Percentiles rank a stretch among this genome's conserved stretches.
Conservation (phyloP, 2,888 invertebrate genomes). For the Dolichopus griseipennis region DNA sequence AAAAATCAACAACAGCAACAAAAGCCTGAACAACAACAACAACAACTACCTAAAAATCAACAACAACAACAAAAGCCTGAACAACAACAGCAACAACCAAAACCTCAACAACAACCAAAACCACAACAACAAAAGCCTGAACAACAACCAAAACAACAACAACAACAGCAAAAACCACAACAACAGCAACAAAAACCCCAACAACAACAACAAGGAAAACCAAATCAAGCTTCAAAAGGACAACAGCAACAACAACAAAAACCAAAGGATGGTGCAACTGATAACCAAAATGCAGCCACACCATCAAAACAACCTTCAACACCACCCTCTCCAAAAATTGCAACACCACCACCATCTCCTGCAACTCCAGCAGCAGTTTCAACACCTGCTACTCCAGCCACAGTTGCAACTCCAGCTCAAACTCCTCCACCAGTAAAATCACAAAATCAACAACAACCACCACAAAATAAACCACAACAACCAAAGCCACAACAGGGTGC, state of each 20-base stretch:
- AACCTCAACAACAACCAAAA: background rate
- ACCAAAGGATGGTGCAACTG: background rate
- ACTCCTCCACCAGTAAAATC: too few relatives aligned
- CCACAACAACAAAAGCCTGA: background rate
- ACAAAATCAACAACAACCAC: too few relatives aligned
- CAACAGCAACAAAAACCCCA: background rate
- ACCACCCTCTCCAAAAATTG: too few relatives aligned
- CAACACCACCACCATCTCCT: too few relatives aligned
- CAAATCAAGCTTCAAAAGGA: background rate
- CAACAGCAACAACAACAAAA: constrained; percentile 2
- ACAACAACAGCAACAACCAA: background rate
- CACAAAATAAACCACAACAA: too few relatives aligned
- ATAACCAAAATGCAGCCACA: too few relatives aligned
- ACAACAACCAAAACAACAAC: background rate
- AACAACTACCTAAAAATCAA: background rate
- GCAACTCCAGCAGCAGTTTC: too few relatives aligned
- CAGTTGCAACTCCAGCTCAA: too few relatives aligned
- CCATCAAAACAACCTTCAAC: too few relatives aligned
- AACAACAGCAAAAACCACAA: background rate
- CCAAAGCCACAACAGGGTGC: too few relatives aligned
- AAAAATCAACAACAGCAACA: background rate
- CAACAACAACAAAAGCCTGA: background rate
- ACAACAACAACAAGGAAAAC: background rate
- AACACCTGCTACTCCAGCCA: too few relatives aligned
- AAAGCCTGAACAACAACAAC: background rate